These are phyloP conservation scores for Cochlearius cochlearius DNA, from an alignment of 2,113 vertebrate species.

Conservation along the genomic window DNA sequence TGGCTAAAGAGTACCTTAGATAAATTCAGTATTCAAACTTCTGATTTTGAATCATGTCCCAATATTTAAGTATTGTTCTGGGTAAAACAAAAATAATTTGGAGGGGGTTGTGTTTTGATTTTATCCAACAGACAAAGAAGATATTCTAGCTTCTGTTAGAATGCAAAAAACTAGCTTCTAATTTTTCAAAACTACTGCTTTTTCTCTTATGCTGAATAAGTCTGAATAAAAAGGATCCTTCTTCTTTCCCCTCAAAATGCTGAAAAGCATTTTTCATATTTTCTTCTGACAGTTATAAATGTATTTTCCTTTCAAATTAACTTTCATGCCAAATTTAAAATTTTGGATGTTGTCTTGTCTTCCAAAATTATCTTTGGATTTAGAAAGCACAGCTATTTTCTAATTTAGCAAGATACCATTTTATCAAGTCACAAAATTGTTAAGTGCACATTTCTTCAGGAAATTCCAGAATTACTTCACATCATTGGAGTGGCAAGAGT, in stretches of 20 bases:
- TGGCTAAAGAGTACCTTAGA: neutral
- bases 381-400: neutral
- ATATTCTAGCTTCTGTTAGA: neutral
- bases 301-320: neutral
- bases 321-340: neutral
- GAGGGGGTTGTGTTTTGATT: neutral
- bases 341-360: neutral
- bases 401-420: neutral
- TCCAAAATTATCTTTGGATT: neutral
- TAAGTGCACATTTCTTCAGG: neutral
- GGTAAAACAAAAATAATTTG: fast-evolving
- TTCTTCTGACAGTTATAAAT: neutral
- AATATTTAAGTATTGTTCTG: neutral
- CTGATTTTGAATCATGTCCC: neutral
- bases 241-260: neutral
- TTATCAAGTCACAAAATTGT: neutral
- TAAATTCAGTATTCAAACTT: neutral
- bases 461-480: neutral
- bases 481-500: neutral
- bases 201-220: neutral
- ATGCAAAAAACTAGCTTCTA: neutral
- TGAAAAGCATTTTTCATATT: neutral
- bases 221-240: neutral
- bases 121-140: neutral
- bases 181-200: neutral